Evolutionary conservation across 2,797 vertebrate genomes (phyloP).

Genomic region (Pangasius macronema): DNA sequence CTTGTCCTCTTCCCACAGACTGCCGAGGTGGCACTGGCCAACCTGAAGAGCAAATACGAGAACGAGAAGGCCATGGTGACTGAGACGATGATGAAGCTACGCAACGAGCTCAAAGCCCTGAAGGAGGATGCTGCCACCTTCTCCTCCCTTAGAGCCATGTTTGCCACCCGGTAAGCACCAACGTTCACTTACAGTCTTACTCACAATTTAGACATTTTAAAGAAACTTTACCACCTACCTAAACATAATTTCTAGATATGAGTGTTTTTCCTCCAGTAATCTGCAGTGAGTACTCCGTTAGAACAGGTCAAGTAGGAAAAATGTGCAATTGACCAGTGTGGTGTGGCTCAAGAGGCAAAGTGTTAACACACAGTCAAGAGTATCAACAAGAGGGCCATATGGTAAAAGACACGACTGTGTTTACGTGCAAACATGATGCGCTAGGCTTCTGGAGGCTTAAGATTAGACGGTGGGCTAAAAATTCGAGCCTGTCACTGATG

Average conservation of each 20-base stretch:
- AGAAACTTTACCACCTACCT: background rate
- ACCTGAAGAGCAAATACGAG: constrained; percentile 97
- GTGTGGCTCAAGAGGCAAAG: background rate
- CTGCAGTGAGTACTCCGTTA: background rate
- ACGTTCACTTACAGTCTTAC: background rate
- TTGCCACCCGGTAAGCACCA: constrained; percentile 87
- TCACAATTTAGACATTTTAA: background rate
- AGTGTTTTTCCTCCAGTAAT: background rate
- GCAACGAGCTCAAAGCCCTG: constrained; percentile 94
- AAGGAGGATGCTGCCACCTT: constrained; percentile 98
- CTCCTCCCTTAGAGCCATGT: constrained; percentile 96
- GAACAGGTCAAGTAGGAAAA: background rate
- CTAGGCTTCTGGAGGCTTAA: background rate
- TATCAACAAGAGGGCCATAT: background rate
- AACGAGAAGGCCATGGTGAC: constrained; percentile 96
- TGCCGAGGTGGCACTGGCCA: constrained; percentile 93
- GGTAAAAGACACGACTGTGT: background rate
- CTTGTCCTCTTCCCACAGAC: constrained; percentile 73
- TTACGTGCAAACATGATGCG: background rate
- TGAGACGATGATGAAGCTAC: constrained; percentile 95
- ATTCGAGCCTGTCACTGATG: background rate
- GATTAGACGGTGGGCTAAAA: background rate
- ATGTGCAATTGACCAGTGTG: background rate
- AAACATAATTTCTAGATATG: background rate
- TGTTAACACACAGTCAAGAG: background rate